Evolutionary conservation across 2,113 vertebrate species (phyloP).

Genomic region (Microtus pennsylvanicus): DNA sequence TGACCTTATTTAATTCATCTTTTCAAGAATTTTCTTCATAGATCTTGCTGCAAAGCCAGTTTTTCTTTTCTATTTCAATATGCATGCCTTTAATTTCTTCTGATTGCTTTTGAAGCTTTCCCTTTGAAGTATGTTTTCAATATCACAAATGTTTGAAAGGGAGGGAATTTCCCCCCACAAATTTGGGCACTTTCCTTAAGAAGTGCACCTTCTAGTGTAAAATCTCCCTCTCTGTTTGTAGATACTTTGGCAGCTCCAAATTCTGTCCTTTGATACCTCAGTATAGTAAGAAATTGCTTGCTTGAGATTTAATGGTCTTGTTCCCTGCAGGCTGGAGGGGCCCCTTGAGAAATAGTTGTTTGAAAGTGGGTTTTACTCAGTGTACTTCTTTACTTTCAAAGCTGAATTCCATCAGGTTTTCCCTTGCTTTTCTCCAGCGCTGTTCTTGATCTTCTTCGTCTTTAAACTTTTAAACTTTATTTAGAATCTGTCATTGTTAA

Average conservation of each 20-base stretch:
- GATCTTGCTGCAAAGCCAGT: neutral
- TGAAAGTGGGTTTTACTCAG: neutral
- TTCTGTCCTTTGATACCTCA: neutral
- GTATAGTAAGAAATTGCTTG: neutral
- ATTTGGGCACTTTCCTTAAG: neutral
- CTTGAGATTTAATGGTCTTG: neutral
- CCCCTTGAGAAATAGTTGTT: neutral
- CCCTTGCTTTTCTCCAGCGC: neutral
- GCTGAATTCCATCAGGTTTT: neutral
- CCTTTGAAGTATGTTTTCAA: neutral
- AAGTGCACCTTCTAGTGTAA: neutral
- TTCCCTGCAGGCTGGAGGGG: neutral
- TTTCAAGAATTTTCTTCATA: neutral
- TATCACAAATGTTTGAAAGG: neutral
- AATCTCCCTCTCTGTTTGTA: neutral
- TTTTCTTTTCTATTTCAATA: neutral
- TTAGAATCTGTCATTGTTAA: neutral
- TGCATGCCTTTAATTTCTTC: neutral
- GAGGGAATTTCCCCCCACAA: neutral
- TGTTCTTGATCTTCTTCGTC: neutral
- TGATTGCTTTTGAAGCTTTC: neutral
- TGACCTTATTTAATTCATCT: neutral
- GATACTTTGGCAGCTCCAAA: neutral
- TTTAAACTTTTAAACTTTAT: constrained; percentile 3
- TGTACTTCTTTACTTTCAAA: neutral